phyloP scores from a whole-genome alignment of 2,113 vertebrate species.

The Rousettus leschenaultii region DNA sequence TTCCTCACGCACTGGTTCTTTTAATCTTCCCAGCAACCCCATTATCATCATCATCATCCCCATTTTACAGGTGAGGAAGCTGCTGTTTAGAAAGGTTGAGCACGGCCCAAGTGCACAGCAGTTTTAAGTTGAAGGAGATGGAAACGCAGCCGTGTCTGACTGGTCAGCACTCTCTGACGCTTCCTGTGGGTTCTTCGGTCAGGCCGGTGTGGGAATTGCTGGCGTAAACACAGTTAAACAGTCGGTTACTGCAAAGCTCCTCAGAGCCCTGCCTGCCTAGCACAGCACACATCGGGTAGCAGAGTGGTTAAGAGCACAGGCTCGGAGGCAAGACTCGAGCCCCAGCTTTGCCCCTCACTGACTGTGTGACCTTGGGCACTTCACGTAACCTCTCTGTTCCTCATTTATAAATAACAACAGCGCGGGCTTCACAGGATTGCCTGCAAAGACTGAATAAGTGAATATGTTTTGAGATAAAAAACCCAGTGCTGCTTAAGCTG shows the following conservation, averaged over 20 bases:
- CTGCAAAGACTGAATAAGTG: not conserved
- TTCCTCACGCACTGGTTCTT: not conserved
- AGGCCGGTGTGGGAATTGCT: not conserved
- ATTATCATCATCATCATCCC: not conserved
- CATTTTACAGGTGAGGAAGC: not conserved
- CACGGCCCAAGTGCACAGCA: not conserved
- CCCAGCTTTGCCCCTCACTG: not conserved
- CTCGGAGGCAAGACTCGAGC: not conserved
- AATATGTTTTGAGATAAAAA: not conserved
- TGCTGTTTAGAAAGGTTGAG: not conserved
- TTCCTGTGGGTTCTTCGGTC: not conserved
- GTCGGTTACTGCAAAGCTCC: not conserved
- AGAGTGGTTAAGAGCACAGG: not conserved
- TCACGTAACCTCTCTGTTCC: not conserved
- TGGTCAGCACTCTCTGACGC: not conserved
- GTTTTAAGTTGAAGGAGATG: not conserved
- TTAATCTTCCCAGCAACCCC: not conserved
- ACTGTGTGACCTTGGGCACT: not conserved
- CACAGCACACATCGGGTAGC: fast-evolving
- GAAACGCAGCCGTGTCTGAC: not conserved
- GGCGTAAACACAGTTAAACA: not conserved
- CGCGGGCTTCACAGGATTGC: not conserved
- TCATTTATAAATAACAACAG: not conserved
- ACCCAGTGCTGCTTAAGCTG: not conserved
- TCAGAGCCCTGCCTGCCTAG: not conserved